These are phyloP conservation scores for Steinernema carpocapsae DNA, from an alignment of 2,888 invertebrate species.

Conservation along the genomic window DNA sequence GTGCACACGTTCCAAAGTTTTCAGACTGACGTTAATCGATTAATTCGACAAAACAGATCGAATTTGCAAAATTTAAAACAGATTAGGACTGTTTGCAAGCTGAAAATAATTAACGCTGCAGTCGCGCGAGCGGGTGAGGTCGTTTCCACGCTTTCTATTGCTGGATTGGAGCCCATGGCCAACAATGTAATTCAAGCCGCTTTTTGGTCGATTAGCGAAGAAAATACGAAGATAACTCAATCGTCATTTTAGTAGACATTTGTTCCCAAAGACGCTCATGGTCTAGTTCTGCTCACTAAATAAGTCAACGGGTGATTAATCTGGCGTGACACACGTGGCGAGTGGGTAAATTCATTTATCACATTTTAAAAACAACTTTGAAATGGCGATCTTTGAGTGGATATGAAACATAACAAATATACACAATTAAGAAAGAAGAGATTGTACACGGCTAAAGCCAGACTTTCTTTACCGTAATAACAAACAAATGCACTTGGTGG, in stretches of 20 bases:
- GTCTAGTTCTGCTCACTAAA: no score
- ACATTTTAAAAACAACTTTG: neutral
- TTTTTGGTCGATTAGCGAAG: conserved; percentile 33
- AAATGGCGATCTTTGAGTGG: neutral
- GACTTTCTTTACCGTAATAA: neutral
- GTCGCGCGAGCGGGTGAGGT: no score
- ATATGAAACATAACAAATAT: conserved; percentile 6
- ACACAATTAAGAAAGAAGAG: neutral
- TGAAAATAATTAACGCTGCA: neutral
- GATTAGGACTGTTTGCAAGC: neutral
- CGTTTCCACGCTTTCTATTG: conserved; percentile 8
- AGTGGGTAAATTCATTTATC: neutral
- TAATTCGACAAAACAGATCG: neutral
- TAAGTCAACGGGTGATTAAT: no score
- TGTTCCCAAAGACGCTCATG: no score
- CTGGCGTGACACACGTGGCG: no score
- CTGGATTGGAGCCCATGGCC: conserved; percentile 14
- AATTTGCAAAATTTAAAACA: no score
- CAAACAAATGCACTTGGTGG: conserved; percentile 11
- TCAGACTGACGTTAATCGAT: neutral
- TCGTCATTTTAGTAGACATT: no score
- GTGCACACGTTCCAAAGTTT: no score
- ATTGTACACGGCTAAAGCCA: neutral
- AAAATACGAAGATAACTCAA: neutral
- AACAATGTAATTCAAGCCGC: conserved; percentile 21